Percentiles rank a stretch among this genome's conserved stretches.
phyloP scores from a whole-genome alignment of 1,140 invertebrate genomes.

The Aphis craccivora region DNA sequence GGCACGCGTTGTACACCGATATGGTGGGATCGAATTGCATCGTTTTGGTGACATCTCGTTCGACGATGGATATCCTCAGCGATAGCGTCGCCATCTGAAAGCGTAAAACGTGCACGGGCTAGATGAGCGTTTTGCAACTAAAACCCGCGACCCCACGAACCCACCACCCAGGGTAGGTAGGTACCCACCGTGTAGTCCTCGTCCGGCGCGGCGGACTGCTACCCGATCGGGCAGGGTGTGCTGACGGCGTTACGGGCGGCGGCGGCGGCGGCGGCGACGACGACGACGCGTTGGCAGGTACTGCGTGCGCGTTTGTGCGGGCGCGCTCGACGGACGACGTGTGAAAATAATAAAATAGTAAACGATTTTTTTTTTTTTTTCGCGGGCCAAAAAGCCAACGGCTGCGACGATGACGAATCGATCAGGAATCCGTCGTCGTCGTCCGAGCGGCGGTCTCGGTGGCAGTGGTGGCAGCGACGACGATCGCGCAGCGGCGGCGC shows the following conservation, averaged over 20 bases:
- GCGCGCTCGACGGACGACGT: background rate
- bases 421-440: conserved; percentile 35
- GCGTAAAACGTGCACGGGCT: background rate
- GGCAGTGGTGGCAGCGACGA: background rate
- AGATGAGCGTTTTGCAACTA: background rate
- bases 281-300: background rate
- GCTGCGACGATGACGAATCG: conserved; percentile 33
- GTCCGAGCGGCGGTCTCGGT: background rate
- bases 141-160: background rate
- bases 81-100: conserved; percentile 80
- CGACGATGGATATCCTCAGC: conserved; percentile 92
- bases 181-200: background rate
- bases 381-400: background rate
- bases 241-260: background rate
- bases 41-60: conserved; percentile 93
- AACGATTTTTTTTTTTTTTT: background rate
- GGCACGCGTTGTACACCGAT: conserved; percentile 93
- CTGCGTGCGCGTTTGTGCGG: background rate
- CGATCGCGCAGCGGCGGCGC: background rate
- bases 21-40: conserved; percentile 97
- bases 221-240: background rate
- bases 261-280: background rate
- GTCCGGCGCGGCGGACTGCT: background rate
- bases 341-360: background rate
- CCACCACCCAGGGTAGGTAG: background rate